phyloP scores from a whole-genome alignment of 2,797 vertebrate species.

The Gambusia yucatana region DNA sequence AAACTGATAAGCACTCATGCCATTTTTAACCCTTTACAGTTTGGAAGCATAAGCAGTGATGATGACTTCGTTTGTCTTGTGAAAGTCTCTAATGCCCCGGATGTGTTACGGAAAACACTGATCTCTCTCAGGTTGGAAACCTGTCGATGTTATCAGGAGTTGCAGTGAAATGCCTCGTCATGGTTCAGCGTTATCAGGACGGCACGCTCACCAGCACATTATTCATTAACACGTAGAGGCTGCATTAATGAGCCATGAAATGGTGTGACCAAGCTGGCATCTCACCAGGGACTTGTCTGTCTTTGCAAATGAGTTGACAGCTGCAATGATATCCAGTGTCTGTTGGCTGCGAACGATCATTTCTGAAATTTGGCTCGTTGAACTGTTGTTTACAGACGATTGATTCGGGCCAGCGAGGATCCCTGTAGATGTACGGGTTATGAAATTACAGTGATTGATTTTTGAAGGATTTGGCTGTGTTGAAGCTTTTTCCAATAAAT shows the following conservation, averaged over 20 bases:
- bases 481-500: not conserved
- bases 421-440: conserved; percentile 1
- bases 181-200: conserved; percentile 19
- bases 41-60: conserved; percentile 1
- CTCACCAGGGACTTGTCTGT: conserved; percentile 59
- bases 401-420: conserved; percentile 10
- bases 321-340: conserved; percentile 42
- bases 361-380: conserved; percentile 34
- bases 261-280: conserved; percentile 56
- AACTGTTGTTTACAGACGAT: conserved; percentile 15
- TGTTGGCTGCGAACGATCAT: conserved; percentile 41
- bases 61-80: conserved; percentile 35
- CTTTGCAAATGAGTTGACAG: conserved; percentile 56
- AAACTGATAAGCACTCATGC: not conserved
- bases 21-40: not conserved
- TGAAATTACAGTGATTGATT: conserved; percentile 2
- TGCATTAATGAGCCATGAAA: conserved; percentile 68
- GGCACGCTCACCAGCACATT: conserved; percentile 24
- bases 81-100: conserved; percentile 29
- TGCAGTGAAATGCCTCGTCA: conserved; percentile 21
- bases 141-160: conserved; percentile 8
- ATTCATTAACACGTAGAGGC: conserved; percentile 48
- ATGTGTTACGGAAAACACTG: not conserved
- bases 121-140: not conserved
- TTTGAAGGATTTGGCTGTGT: not conserved